Base-by-base conservation (phyloP, 2,113 vertebrate genomes). In the Cavia aperea region DNA sequence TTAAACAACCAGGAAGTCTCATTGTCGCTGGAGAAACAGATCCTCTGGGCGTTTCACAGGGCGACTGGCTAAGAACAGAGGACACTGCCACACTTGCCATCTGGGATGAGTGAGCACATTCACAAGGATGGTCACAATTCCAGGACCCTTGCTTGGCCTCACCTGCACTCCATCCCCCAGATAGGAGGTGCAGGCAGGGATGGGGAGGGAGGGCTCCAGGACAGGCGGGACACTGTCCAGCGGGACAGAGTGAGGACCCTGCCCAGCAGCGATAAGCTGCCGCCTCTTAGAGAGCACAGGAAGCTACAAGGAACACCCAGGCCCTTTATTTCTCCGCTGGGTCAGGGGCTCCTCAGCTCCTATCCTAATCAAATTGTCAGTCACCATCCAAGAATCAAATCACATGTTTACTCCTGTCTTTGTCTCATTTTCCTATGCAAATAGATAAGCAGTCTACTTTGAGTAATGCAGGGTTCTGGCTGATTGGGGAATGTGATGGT, bases 231-330 rank as follows among this genome's bases (percentile, higher is more conserved):
- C 26, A n/a, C 51, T 39, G 39, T 3, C 24, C 75, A 33, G 46
- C 19, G 3, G 12, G 5, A 1, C 0, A 15, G 49, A 63, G 18
- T 1, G 60, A 93, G 18, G 26, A 15, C 1, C 8, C 9, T 1
- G 21, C n/a, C 7, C 2, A 65, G n/a, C 60, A 70, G 43, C 46
- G 36, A 54, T 18, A 19, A 65, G 70, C 58, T 73, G 2, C 49
- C 31, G 16, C 72, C n/a, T n/a, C 66, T 14, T 43, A 13, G 21
- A 29, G 9, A 43, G 11, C 65, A 2, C 18, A 36, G 65, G 63
- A 62, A 7, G 18, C 16, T 18, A 6, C 4, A 0, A 5, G 49
- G 63, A 2, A 39, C 21, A 29, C 49, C 16, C 49, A 18, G 23
- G 66, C 26, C 19, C 21, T 43, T 13, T 19, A 46, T 54, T 33